These are phyloP conservation scores for Dendronephthya gigantea DNA, from an alignment of 64 coral and sea anemone genomes.

Conservation along the genomic window DNA sequence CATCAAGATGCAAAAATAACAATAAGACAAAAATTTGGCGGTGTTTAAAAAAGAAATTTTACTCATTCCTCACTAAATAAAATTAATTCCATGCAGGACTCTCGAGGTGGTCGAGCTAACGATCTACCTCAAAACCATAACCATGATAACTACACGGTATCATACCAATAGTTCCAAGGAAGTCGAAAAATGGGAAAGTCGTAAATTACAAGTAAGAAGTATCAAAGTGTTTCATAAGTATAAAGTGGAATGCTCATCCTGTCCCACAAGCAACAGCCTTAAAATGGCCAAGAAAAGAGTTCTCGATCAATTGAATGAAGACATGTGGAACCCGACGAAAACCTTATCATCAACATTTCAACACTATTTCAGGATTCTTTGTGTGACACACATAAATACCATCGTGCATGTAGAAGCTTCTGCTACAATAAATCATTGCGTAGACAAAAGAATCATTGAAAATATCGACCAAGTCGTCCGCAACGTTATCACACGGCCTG, in stretches of 20 bases:
- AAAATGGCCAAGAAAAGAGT: constrained; percentile 14
- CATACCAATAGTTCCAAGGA: neutral
- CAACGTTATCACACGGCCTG: neutral
- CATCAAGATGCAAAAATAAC: too few species aligned
- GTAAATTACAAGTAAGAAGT: neutral
- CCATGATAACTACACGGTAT: neutral
- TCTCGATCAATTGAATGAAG: neutral
- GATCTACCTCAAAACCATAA: neutral
- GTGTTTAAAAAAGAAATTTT: too few species aligned
- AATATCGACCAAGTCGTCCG: constrained; percentile 35
- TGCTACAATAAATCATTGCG: constrained; percentile 16
- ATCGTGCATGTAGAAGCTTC: constrained; percentile 25
- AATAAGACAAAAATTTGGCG: too few species aligned
- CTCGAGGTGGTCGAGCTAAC: neutral
- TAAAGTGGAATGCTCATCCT: neutral
- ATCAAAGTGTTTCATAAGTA: constrained; percentile 23
- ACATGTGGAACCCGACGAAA: neutral
- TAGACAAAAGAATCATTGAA: constrained; percentile 28
- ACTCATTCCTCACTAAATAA: neutral
- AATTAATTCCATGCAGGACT: neutral
- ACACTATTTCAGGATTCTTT: constrained; percentile 28
- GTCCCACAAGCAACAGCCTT: neutral
- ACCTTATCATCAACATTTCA: neutral
- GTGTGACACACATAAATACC: neutral
- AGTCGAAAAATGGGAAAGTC: neutral